Conservation (phyloP, 2,113 vertebrate species). For the Aptenodytes forsteri region DNA sequence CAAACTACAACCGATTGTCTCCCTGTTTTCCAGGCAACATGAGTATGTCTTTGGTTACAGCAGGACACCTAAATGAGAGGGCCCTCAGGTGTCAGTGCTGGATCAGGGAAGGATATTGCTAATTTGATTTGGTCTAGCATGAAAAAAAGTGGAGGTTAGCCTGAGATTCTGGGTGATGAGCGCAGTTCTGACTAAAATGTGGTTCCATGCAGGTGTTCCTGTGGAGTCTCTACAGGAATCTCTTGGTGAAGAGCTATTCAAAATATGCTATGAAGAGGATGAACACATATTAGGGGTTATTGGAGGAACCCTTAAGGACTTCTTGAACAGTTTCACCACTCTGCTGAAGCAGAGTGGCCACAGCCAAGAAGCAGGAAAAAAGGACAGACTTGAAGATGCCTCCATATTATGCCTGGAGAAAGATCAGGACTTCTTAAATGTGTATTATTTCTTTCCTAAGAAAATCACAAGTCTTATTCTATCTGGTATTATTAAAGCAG, state of each 20-base stretch:
- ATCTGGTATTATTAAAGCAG: slow-evolving; percentile 91
- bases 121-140: background rate
- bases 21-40: background rate
- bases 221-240: slow-evolving; percentile 81
- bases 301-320: slow-evolving; percentile 94
- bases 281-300: slow-evolving; percentile 91
- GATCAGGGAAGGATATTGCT: background rate
- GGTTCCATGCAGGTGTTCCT: slow-evolving; percentile 77
- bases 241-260: slow-evolving; percentile 92
- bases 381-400: slow-evolving; percentile 80
- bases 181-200: background rate
- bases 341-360: slow-evolving; percentile 89
- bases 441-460: slow-evolving; percentile 93
- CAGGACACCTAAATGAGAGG: background rate
- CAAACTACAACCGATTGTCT: background rate
- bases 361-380: slow-evolving; percentile 73
- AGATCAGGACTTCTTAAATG: slow-evolving; percentile 88
- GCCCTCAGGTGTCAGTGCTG: background rate
- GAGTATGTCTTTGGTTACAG: background rate
- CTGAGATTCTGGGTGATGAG: background rate
- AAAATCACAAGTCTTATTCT: slow-evolving; percentile 89
- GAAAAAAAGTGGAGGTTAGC: background rate
- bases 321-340: slow-evolving; percentile 96
- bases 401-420: slow-evolving; percentile 96
- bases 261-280: slow-evolving; percentile 94